phyloP scores from a whole-genome alignment of 2,888 invertebrate genomes.

The Marasmarcha lunaedactyla region DNA sequence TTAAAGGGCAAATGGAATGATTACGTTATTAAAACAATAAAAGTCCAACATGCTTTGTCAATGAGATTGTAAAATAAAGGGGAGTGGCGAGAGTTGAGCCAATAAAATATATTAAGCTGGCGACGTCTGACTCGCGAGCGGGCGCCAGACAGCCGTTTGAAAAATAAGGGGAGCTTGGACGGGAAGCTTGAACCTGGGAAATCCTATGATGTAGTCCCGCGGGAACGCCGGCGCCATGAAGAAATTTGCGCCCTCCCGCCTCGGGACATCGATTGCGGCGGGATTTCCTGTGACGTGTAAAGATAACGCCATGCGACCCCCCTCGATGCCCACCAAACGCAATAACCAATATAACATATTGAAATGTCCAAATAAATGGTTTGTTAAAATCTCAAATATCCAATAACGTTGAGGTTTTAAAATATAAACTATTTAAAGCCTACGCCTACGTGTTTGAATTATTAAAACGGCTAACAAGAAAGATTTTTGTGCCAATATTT shows the following conservation, averaged over 20 bases:
- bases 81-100: not conserved
- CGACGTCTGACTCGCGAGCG: constrained; percentile 22
- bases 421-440: too few species aligned
- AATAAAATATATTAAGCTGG: not conserved
- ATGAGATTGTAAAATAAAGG: not conserved
- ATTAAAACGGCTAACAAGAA: not conserved
- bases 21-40: not conserved
- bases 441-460: not conserved
- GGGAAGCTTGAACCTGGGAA: constrained; percentile 36
- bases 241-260: constrained; percentile 34
- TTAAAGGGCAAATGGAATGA: not conserved
- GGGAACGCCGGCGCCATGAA: constrained; percentile 45
- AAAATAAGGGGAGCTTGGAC: constrained; percentile 30
- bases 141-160: constrained; percentile 30
- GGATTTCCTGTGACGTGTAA: constrained; percentile 45
- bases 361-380: too few species aligned
- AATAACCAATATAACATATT: not conserved
- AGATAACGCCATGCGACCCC: constrained; percentile 11
- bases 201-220: constrained; percentile 48
- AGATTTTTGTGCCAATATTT: too few species aligned
- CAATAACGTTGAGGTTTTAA: too few species aligned
- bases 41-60: not conserved
- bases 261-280: constrained; percentile 36
- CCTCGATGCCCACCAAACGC: not conserved
- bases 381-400: too few species aligned